Evolutionary conservation across 2,888 invertebrate genomes (phyloP).

Genomic region (Chalcis sispes): DNA sequence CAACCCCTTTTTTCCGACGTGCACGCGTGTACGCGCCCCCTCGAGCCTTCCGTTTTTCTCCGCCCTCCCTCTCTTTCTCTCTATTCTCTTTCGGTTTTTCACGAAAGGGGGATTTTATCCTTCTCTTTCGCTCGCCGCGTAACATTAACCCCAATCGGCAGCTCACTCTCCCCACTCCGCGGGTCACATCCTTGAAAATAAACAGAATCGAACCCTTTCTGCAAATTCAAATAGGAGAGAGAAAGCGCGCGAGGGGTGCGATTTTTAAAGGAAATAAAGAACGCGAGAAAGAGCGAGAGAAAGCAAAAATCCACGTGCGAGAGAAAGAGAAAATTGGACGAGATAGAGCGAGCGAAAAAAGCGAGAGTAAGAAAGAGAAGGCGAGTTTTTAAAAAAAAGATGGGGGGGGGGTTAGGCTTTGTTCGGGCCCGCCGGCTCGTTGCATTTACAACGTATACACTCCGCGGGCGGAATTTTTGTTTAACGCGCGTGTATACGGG

Average conservation of each 20-base stretch:
- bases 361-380: conserved; percentile 6
- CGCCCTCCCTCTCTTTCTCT: neutral
- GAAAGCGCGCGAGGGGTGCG: conserved; percentile 52
- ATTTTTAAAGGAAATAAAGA: conserved; percentile 10
- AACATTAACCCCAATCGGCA: conserved; percentile 4
- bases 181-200: conserved; percentile 66
- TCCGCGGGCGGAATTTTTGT: conserved; percentile 30
- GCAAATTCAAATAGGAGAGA: conserved; percentile 68
- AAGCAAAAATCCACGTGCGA: conserved; percentile 1
- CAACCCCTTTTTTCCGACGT: conserved; percentile 59
- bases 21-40: conserved; percentile 8
- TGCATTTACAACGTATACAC: neutral
- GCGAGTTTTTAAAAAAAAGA: conserved; percentile 37
- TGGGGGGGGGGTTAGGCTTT: conserved; percentile 27
- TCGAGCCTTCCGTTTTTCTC: conserved; percentile 50
- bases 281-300: conserved; percentile 6
- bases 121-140: neutral
- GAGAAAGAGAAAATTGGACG: neutral
- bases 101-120: conserved; percentile 23
- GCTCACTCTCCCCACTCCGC: neutral
- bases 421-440: conserved; percentile 16
- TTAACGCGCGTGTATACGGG: neutral
- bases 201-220: conserved; percentile 73
- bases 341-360: neutral
- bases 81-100: conserved; percentile 20